Percentiles rank a stretch among this genome's conserved stretches.
Evolutionary conservation across 2,113 vertebrate species (phyloP).

Genomic region (Thalassoma bifasciatum): DNA sequence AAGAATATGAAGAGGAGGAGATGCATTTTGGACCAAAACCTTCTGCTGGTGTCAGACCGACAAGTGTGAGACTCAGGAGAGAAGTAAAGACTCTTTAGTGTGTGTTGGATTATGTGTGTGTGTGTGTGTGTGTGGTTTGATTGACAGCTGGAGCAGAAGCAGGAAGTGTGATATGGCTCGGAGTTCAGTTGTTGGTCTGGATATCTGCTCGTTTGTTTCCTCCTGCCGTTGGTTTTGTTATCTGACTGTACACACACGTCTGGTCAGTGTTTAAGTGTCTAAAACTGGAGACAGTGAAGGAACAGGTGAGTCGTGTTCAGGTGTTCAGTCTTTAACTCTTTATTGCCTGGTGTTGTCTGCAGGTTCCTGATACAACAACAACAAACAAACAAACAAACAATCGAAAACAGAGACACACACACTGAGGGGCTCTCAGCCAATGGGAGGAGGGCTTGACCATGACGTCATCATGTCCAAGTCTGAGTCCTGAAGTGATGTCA

Average conservation of each 20-base stretch:
- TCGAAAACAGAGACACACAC: constrained; percentile 9
- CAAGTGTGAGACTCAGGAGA: neutral
- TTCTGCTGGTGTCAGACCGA: neutral
- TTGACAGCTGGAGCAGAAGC: constrained; percentile 15
- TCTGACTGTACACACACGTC: no score
- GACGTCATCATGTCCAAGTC: constrained; percentile 37
- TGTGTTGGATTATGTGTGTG: neutral
- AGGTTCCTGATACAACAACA: constrained; percentile 66
- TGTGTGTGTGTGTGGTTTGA: constrained; percentile 6
- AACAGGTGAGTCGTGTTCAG: neutral
- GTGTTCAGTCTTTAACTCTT: constrained; percentile 47
- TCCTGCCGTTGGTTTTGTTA: no score
- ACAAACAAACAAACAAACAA: constrained; percentile 41
- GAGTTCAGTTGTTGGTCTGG: constrained; percentile 5
- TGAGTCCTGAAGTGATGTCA: neutral
- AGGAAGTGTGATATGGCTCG: constrained; percentile 47
- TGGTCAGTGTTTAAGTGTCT: no score
- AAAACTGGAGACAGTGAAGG: neutral
- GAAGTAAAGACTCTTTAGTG: neutral
- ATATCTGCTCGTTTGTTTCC: neutral
- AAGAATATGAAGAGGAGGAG: constrained; percentile 60
- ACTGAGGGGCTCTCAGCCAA: constrained; percentile 35
- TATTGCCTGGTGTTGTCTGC: constrained; percentile 70
- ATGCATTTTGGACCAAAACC: constrained; percentile 46
- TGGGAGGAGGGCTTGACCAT: constrained; percentile 19